Evolutionary conservation across 2,113 vertebrate species (phyloP).

Genomic region (Cyanoderma ruficeps): DNA sequence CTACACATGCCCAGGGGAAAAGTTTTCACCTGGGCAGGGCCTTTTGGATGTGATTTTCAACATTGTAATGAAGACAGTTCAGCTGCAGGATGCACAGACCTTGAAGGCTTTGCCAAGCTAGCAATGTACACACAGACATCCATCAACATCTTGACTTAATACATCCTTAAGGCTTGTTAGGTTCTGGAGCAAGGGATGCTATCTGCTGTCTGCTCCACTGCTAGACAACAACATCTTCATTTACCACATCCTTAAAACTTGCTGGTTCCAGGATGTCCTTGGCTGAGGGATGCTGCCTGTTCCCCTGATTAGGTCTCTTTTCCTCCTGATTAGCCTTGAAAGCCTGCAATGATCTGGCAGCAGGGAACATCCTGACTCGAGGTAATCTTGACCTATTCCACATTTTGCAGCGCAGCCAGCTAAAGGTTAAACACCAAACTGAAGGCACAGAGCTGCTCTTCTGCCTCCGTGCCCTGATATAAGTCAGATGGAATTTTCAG

Average conservation of each 20-base stretch:
- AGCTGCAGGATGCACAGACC: background rate
- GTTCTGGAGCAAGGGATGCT: background rate
- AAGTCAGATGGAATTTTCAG: constrained; percentile 34
- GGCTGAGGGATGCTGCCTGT: background rate
- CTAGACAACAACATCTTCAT: background rate
- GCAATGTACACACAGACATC: background rate
- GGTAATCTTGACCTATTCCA: background rate
- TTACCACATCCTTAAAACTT: background rate
- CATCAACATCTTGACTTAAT: background rate
- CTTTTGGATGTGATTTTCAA: background rate
- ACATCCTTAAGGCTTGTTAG: background rate
- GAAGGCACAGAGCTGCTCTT: constrained; percentile 4
- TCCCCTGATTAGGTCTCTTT: background rate
- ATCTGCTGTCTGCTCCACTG: background rate
- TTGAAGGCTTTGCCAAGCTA: background rate
- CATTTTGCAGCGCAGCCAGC: background rate
- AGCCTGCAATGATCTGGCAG: background rate
- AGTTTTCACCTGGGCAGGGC: background rate
- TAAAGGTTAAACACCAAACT: background rate
- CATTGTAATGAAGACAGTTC: background rate
- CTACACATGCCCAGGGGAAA: background rate
- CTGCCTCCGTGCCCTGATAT: background rate
- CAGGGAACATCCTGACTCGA: background rate
- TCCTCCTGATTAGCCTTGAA: background rate
- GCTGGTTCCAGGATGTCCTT: background rate